These are phyloP conservation scores for Anolis sagrei DNA, from an alignment of 2,113 vertebrate genomes.

Conservation along the genomic window DNA sequence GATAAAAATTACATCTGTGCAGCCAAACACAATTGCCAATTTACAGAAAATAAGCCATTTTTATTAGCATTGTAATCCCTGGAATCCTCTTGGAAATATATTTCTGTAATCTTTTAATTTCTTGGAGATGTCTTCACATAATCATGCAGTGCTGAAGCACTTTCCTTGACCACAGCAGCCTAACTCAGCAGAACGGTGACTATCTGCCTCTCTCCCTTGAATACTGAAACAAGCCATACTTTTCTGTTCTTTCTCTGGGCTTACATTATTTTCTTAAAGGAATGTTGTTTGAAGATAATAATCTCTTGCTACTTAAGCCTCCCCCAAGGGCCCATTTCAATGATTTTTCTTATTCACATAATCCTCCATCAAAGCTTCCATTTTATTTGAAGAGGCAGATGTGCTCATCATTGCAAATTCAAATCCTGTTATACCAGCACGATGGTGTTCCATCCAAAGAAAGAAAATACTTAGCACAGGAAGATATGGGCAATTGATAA, in stretches of 20 bases:
- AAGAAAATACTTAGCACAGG: slow-evolving; percentile 7
- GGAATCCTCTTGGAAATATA: not conserved
- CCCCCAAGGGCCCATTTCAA: slow-evolving; percentile 36
- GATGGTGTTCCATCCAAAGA: slow-evolving; percentile 18
- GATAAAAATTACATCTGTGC: slow-evolving; percentile 6
- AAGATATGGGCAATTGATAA: slow-evolving; percentile 19
- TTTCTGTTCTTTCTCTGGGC: not conserved
- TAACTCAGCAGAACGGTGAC: not conserved
- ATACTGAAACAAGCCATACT: slow-evolving; percentile 7
- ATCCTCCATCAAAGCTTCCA: slow-evolving; percentile 18
- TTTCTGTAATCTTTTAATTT: slow-evolving; percentile 23
- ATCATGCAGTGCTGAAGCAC: not conserved
- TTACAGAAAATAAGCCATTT: not conserved
- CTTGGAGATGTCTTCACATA: not conserved
- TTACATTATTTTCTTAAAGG: slow-evolving; percentile 40
- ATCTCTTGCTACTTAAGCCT: slow-evolving; percentile 44
- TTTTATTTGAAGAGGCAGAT: slow-evolving; percentile 53
- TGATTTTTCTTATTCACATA: slow-evolving; percentile 41
- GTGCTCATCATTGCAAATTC: not conserved
- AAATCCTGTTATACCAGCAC: slow-evolving; percentile 38
- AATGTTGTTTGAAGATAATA: slow-evolving; percentile 16
- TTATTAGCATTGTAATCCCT: slow-evolving; percentile 9
- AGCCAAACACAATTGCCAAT: not conserved
- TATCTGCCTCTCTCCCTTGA: not conserved
- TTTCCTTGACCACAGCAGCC: not conserved